Evolutionary conservation across 23 tunicate genomes (phyloP), one percentile per base, ranked within the genome.

Genomic region (Trididemnum nubilum): DNA sequence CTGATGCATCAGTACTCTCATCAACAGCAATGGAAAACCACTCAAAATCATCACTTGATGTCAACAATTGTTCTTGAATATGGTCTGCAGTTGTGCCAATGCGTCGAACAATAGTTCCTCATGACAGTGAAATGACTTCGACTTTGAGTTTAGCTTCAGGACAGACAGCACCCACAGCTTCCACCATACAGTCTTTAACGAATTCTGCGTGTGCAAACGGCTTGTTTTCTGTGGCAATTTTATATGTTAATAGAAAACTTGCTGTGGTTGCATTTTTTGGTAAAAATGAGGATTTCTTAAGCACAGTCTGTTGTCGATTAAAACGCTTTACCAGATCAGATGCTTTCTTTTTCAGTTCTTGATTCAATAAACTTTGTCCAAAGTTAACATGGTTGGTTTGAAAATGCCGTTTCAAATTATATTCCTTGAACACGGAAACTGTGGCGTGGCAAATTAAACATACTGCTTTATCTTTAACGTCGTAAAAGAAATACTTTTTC

Each of bases 1-100:
- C 89, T n/a, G 31, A 85, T 70, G 25, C 40, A 75, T 84, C 82
- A 38, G 74, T 76, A 36, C 87, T 83, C 51, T 83, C 88, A 76
- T 84, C 88, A 12, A 84, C 61, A 1, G 85, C 73, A 34, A 80
- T 30, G 2, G 84, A 80, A 80, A 2, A 80, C 2, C 58, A 80
- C 33, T n/a, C 26, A 64, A 80, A 80, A 2, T 31, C 12, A 12
- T 36, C 31, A 22, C 58, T 51, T 64, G 33, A 34, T 21, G 64
- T 18, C 32, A 67, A 2, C 85, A 81, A 37, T 24, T 81, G 85
- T 2, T n/a, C n/a, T n/a, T 25, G 19, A 49, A 66, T 40, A 24
- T 67, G 77, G 69, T 81, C 71, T 3, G 44, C 85, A 67, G 51
- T 50, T 49, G 69, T 67, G 15, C 69, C 33, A 28, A 22, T 63